Percentiles rank a stretch among this genome's conserved stretches.
phyloP scores from a whole-genome alignment of 2,113 vertebrate species.

The Lepisosteus oculatus region DNA sequence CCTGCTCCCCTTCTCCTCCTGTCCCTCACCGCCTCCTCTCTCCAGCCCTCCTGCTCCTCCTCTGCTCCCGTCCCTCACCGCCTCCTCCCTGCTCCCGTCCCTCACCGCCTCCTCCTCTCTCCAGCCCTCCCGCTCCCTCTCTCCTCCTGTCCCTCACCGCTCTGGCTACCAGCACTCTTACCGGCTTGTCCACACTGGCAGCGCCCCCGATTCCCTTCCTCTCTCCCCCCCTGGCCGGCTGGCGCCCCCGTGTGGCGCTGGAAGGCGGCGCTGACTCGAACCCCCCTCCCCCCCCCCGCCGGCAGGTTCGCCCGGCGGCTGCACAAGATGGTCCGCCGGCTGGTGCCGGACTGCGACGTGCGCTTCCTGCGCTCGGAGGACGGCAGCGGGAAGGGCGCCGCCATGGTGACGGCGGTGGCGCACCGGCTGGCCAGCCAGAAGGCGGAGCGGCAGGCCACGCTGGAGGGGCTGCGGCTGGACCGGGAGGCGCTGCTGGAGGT shows the following conservation, averaged over 20 bases:
- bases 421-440: conserved; percentile 82
- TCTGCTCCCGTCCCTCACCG: too few species aligned
- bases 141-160: too few species aligned
- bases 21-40: too few species aligned
- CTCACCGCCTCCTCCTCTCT: too few species aligned
- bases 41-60: too few species aligned
- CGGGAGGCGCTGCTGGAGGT: conserved; percentile 81
- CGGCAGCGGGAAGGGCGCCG: conserved; percentile 90
- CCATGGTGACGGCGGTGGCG: conserved; percentile 96
- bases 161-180: too few species aligned
- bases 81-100: too few species aligned
- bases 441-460: conserved; percentile 71
- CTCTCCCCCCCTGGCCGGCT: conserved; percentile 54
- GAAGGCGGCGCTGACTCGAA: too few species aligned
- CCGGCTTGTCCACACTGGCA: not conserved
- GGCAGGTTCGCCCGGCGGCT: conserved; percentile 82
- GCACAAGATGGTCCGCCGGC: conserved; percentile 81
- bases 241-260: conserved; percentile 56
- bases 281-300: too few species aligned
- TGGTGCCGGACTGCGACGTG: conserved; percentile 88
- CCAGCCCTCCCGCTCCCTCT: too few species aligned
- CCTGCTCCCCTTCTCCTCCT: too few species aligned
- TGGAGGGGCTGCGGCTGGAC: conserved; percentile 76
- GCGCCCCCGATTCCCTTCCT: too few species aligned
- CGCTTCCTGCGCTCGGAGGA: conserved; percentile 87